These are phyloP conservation scores for Telenomus remus DNA, from an alignment of 1,140 invertebrate species.

Conservation along the genomic window DNA sequence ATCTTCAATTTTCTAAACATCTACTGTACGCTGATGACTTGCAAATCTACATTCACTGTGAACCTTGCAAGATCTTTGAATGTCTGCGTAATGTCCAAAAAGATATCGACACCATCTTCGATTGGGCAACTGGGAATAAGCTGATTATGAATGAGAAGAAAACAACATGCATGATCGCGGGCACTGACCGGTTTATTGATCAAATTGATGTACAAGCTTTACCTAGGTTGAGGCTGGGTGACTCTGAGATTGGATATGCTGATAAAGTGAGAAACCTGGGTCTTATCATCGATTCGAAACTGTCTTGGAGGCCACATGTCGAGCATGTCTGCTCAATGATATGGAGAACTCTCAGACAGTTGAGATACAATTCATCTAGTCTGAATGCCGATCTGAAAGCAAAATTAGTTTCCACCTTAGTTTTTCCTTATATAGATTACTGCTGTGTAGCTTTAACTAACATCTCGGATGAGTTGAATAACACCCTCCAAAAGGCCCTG, in stretches of 20 bases:
- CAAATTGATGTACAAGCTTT: neutral
- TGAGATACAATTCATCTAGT: neutral
- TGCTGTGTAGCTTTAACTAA: neutral
- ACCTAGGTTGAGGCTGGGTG: neutral
- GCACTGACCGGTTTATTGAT: neutral
- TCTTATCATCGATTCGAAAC: neutral
- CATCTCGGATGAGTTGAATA: neutral
- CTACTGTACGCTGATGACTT: slow-evolving; percentile 3
- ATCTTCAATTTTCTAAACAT: neutral
- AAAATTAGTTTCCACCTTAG: neutral
- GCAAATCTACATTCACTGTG: neutral
- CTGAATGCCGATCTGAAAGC: neutral
- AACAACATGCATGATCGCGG: neutral
- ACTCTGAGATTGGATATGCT: neutral
- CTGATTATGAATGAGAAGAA: neutral
- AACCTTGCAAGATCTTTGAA: neutral
- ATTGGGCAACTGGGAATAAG: neutral
- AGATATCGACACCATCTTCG: neutral
- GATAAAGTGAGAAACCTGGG: neutral
- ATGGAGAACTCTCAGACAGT: neutral
- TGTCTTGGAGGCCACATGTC: neutral
- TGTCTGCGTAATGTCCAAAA: neutral
- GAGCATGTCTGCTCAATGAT: neutral
- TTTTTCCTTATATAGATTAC: neutral
- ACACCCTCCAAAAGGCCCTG: neutral